Evolutionary conservation across 1,140 invertebrate genomes (phyloP).

Genomic region (Probaryconus sp.): DNA sequence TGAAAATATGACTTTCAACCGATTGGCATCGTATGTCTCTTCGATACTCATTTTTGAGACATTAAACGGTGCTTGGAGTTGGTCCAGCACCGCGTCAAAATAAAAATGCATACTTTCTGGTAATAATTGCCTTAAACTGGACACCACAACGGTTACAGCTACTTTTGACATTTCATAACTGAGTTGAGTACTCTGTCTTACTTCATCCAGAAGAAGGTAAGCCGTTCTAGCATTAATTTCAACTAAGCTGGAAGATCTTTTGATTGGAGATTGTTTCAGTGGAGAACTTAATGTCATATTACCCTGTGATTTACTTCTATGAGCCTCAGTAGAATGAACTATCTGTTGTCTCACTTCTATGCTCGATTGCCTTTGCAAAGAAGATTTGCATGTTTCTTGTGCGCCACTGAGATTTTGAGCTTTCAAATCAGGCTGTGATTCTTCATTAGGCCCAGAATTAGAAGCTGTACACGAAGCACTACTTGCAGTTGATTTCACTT

Average conservation of each 20-base stretch:
- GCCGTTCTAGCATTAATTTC: constrained; percentile 81
- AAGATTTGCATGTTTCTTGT: constrained; percentile 49
- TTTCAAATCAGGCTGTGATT: constrained; percentile 26
- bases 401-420: constrained; percentile 31
- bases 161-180: constrained; percentile 92
- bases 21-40: constrained; percentile 87
- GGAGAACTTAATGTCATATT: constrained; percentile 40
- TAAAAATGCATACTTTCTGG: constrained; percentile 80
- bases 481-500: constrained; percentile 54
- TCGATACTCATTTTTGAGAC: constrained; percentile 81
- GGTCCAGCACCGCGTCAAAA: constrained; percentile 79
- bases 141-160: constrained; percentile 87
- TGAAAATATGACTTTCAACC: constrained; percentile 87
- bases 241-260: constrained; percentile 68
- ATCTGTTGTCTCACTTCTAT: constrained; percentile 29
- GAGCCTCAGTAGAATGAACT: constrained; percentile 49
- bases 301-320: constrained; percentile 62
- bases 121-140: constrained; percentile 81
- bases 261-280: constrained; percentile 62
- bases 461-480: constrained; percentile 62
- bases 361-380: constrained; percentile 63
- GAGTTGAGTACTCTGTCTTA: constrained; percentile 89
- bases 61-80: constrained; percentile 80
- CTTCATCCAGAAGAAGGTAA: constrained; percentile 86
- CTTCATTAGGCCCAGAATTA: constrained; percentile 42